Base-by-base conservation (phyloP, 92 coral and sea anemone genomes). In the Siderastrea radians region DNA sequence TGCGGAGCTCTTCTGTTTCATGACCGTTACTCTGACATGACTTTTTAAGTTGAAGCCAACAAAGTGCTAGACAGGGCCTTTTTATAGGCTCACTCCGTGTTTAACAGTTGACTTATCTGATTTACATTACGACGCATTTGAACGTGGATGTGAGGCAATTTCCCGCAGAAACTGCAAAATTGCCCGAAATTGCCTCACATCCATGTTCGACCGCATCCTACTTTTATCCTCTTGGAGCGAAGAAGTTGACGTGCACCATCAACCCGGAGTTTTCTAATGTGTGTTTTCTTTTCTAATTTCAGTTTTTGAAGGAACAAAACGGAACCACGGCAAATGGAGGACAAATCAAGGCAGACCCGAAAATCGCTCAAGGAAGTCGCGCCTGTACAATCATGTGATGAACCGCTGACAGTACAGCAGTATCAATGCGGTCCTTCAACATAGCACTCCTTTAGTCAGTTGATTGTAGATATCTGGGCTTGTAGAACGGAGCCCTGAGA, bases 331-430 rank as follows among this genome's bases (percentile, higher is more conserved):
- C 90, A 47, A 96, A 93, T 77, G 98, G 98, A 19, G 99, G 99
- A 52, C 93, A 96, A 76, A 84, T 93, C 70, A 97, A 95, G 57
- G 80, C 91, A 7, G 99, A 97, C 77, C 94, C 88, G 14, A 92
- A 96, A 79, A 89, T 88, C 44, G 81, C 96, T 6, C 82, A 84
- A 72, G 98, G 99, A 54, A 98, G 99, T 80, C 99, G 99, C 46
- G 99, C 99, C 63, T 98, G 99, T 82, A 74, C 79, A 46, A 66
- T 98, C 87, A 98, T 98, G 99, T 98, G 92, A 92, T 82, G 43
- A 50, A 72, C 64, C 62, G 75, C 75, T 43, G 75, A 45, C 75
- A 10, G 47, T 13, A 11, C 4, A 63, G 47, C 49, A 49, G 16
- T 74, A 16, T 4, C 4, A 53, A 59, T 47, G n/a, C 26, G 72